Evolutionary conservation across 2,888 invertebrate genomes (phyloP).

Genomic region (Noctua janthe): DNA sequence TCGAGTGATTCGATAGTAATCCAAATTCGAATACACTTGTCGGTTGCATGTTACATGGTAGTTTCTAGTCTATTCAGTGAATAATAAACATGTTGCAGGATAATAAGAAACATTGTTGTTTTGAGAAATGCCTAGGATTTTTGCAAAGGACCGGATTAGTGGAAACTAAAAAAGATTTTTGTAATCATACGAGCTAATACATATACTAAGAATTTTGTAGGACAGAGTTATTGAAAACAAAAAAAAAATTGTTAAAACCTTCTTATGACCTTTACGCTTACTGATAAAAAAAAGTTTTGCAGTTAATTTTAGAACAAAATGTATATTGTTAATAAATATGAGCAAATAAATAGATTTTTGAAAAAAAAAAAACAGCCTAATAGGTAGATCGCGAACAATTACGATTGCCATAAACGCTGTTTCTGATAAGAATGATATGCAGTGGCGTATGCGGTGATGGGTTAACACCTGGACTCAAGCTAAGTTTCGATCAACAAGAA

Average conservation of each 20-base stretch:
- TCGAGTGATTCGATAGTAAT: constrained; percentile 50
- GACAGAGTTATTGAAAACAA: neutral
- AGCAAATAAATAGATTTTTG: too few species aligned
- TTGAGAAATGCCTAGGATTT: neutral
- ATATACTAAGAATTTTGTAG: neutral
- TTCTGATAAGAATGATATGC: too few species aligned
- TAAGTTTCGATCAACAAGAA: neutral
- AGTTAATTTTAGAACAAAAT: neutral
- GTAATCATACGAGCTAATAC: neutral
- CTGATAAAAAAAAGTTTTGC: too few species aligned
- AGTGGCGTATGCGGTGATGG: too few species aligned
- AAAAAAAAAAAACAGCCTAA: too few species aligned
- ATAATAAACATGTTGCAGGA: neutral
- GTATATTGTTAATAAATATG: too few species aligned
- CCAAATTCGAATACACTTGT: constrained; percentile 37
- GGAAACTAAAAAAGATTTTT: neutral
- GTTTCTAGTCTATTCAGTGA: constrained; percentile 5
- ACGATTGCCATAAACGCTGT: too few species aligned
- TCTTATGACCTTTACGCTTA: neutral
- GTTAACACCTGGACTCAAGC: neutral
- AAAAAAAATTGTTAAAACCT: neutral
- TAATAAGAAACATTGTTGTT: neutral
- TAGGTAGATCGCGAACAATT: too few species aligned
- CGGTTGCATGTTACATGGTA: constrained; percentile 15
- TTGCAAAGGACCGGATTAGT: neutral